Evolutionary conservation across 2,797 vertebrate genomes (phyloP), one percentile per base, ranked within the genome.

Genomic region (Phoxinus dragarum): DNA sequence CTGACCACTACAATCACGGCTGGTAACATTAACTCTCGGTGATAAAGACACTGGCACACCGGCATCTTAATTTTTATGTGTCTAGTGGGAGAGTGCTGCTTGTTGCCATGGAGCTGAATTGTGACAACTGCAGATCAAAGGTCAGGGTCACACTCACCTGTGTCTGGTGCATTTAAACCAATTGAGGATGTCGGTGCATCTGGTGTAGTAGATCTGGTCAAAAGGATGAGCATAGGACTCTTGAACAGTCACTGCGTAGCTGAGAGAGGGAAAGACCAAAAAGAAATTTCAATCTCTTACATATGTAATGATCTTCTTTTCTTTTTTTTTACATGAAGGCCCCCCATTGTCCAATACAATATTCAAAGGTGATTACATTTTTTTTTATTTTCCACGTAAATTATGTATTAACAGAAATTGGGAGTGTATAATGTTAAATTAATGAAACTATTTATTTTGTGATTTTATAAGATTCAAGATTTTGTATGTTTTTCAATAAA

Each of bases 151-250:
- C 75, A 44, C 95, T 89, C 92, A 99, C 98, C 98, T 96, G 92
- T 99, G 98, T 85, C 97, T 94, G 68, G 98, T 99, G 91, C 98
- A 99, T 93, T 99, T 99, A 95, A 99, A 99, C 98, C 98, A 99
- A 95, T 99, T 99, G 84, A 99, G 97, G 90, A 99, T 99, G 92
- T 99, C 98, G 0, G 98, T 98, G 91, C 98, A 99, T 89, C 98
- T 96, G 23, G 98, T 99, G 86, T 99, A 99, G 92, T 99, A 99
- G 93, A 99, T 97, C 94, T 99, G 98, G 92, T 99, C 97, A 14
- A 99, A 99, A 0, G 98, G 98, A 84, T 99, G 98, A 11, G 98
- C 97, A 0, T 99, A 99, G 0, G 98, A 99, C 87, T 99, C 98
- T 94, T 99, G 98, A 40, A 99, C 97, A 0, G 98, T 99, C 93